These are phyloP conservation scores for Pseudobourletiella spinata DNA, from an alignment of 1,140 invertebrate species.

Conservation along the genomic window DNA sequence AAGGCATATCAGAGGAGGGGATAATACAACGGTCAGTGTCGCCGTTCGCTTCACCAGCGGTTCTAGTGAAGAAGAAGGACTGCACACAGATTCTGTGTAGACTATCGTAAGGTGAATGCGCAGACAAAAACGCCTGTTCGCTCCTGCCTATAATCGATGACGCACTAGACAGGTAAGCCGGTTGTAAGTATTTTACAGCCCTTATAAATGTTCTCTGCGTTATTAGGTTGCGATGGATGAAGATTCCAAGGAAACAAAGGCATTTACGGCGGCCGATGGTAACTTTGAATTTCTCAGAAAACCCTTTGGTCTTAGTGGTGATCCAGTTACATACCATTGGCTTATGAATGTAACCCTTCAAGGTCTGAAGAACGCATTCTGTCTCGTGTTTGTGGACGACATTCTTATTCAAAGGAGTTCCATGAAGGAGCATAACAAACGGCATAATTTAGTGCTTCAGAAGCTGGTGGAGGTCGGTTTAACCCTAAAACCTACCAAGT, in stretches of 20 bases:
- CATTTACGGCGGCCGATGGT: constrained; percentile 37
- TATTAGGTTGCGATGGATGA: constrained; percentile 42
- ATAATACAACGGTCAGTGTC: constrained; percentile 41
- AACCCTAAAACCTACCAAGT: constrained; percentile 37
- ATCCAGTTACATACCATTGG: constrained; percentile 42
- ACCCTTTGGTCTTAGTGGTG: constrained; percentile 45
- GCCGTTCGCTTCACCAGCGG: constrained; percentile 42
- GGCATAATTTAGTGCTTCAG: constrained; percentile 38
- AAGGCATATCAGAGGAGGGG: constrained; percentile 37
- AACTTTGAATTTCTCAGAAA: constrained; percentile 40
- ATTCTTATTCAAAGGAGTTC: constrained; percentile 32
- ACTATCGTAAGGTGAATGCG: constrained; percentile 44
- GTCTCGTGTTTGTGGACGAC: constrained; percentile 39
- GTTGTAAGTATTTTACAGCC: constrained; percentile 40
- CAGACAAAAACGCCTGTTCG: constrained; percentile 39
- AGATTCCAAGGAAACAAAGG: constrained; percentile 41
- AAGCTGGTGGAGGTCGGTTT: constrained; percentile 35
- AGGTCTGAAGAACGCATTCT: constrained; percentile 30
- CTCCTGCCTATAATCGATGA: constrained; percentile 47
- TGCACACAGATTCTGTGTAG: constrained; percentile 41
- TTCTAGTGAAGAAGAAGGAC: constrained; percentile 45
- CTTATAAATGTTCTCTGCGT: constrained; percentile 45
- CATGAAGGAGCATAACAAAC: constrained; percentile 39
- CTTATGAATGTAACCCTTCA: constrained; percentile 40
- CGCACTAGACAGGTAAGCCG: constrained; percentile 39